phyloP scores from a whole-genome alignment of 30 jellyfish, hydroid and myxozoan species.

The Sanderia malayensis region DNA sequence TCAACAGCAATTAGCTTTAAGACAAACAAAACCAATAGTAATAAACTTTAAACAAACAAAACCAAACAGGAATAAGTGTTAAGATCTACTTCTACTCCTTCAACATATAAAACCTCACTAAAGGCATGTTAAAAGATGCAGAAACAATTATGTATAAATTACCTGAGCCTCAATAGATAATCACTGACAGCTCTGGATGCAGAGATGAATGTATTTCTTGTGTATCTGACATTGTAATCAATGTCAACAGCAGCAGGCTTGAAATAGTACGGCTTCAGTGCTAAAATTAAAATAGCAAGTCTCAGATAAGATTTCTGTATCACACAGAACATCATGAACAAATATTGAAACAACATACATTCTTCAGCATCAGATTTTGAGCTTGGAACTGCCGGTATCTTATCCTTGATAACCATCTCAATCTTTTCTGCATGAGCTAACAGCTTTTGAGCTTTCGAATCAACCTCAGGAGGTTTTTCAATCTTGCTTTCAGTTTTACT shows the following conservation, averaged over 20 bases:
- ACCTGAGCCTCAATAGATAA: slow-evolving; percentile 74
- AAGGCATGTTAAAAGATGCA: too few species aligned
- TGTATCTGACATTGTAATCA: slow-evolving; percentile 80
- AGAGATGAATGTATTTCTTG: slow-evolving; percentile 86
- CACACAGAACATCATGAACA: too few species aligned
- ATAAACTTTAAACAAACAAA: too few species aligned
- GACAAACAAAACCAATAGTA: too few species aligned
- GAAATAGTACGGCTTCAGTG: slow-evolving; percentile 83
- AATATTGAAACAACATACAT: slow-evolving; percentile 47
- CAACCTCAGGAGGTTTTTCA: slow-evolving; percentile 16
- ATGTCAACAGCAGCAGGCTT: slow-evolving; percentile 73
- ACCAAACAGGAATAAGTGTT: too few species aligned
- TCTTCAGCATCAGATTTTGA: slow-evolving; percentile 29
- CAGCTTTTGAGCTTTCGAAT: not conserved
- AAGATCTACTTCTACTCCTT: too few species aligned
- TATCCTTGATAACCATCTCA: slow-evolving; percentile 25
- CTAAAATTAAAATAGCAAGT: slow-evolving; percentile 18
- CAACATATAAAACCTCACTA: too few species aligned
- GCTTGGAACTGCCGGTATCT: slow-evolving; percentile 2
- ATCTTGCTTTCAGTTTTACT: not conserved
- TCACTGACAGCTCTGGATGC: slow-evolving; percentile 97
- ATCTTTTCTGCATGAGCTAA: slow-evolving; percentile 43
- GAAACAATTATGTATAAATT: too few species aligned
- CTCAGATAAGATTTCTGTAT: too few species aligned
- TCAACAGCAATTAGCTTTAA: too few species aligned